Evolutionary conservation across 1,140 invertebrate genomes (phyloP).

Genomic region (Drosophila santomea): DNA sequence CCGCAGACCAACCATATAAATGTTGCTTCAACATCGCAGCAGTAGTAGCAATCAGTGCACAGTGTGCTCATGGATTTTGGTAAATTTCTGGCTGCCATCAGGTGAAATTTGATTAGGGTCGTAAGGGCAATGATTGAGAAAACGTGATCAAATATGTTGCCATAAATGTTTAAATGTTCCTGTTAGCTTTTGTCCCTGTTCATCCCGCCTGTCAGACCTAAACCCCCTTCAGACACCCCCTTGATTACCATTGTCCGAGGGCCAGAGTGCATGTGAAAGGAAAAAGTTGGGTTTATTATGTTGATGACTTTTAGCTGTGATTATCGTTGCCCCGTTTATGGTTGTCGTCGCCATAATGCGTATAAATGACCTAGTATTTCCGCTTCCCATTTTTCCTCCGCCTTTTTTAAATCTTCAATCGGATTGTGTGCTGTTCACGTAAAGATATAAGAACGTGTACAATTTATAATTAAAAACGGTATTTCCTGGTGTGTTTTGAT

Average conservation of each 20-base stretch:
- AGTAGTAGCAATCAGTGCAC: conserved; percentile 74
- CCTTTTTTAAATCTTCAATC: conserved; percentile 23
- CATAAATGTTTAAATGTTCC: conserved; percentile 83
- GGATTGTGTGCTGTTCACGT: conserved; percentile 29
- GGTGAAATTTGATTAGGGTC: conserved; percentile 83
- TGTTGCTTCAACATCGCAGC: conserved; percentile 14
- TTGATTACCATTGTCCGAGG: conserved; percentile 51
- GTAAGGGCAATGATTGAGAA: conserved; percentile 83
- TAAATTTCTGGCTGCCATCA: conserved; percentile 76
- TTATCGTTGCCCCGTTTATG: conserved; percentile 72
- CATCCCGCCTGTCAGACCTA: conserved; percentile 1
- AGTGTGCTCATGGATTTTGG: conserved; percentile 76
- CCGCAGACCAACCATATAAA: conserved; percentile 11
- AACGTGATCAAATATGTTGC: conserved; percentile 84
- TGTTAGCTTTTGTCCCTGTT: conserved; percentile 57
- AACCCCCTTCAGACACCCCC: background rate
- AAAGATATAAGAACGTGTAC: conserved; percentile 10
- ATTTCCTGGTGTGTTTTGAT: background rate
- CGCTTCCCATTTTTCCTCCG: conserved; percentile 6
- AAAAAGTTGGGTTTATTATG: conserved; percentile 80
- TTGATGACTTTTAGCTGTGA: conserved; percentile 80
- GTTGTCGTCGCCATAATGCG: conserved; percentile 63
- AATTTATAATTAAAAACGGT: conserved; percentile 24
- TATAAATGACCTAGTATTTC: conserved; percentile 39
- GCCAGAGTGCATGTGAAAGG: conserved; percentile 58